Percentiles rank a stretch among this genome's conserved stretches.
Evolutionary conservation across 2,797 vertebrate genomes (phyloP).

Genomic region (Alosa sapidissima): DNA sequence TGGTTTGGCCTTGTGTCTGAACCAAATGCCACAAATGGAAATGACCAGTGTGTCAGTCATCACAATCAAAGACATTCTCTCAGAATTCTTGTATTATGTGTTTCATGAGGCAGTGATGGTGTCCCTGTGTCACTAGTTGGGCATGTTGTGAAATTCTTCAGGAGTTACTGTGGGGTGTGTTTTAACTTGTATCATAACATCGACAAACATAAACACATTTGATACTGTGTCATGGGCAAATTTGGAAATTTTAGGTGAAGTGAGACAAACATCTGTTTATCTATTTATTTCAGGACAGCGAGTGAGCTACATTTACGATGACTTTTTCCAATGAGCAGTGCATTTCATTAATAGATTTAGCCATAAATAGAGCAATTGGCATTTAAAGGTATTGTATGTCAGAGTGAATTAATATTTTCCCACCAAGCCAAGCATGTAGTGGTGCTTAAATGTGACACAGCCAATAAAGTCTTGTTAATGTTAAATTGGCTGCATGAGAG

Average conservation of each 20-base stretch:
- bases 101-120: background rate
- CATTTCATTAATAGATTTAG: conserved; percentile 1
- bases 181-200: background rate
- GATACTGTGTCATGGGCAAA: background rate
- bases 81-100: background rate
- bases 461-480: conserved; percentile 83
- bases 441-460: conserved; percentile 67
- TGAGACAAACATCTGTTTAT: conserved; percentile 13
- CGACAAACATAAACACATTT: background rate
- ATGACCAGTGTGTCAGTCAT: background rate
- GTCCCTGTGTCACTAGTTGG: background rate
- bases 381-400: conserved; percentile 17
- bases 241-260: background rate
- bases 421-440: conserved; percentile 49
- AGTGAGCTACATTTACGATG: background rate
- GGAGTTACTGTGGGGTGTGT: background rate
- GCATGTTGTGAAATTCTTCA: conserved; percentile 18
- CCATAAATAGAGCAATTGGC: conserved; percentile 5
- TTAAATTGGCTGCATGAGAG: conserved; percentile 81
- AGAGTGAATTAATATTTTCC: conserved; percentile 14
- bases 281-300: background rate
- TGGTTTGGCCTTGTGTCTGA: background rate
- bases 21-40: background rate
- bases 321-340: background rate
- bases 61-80: conserved; percentile 9